A percentile compares a stretch with the other conserved stretches of the same genome.
Evolutionary conservation across 2,113 vertebrate species (phyloP).

Genomic region (Actinemys pallida): DNA sequence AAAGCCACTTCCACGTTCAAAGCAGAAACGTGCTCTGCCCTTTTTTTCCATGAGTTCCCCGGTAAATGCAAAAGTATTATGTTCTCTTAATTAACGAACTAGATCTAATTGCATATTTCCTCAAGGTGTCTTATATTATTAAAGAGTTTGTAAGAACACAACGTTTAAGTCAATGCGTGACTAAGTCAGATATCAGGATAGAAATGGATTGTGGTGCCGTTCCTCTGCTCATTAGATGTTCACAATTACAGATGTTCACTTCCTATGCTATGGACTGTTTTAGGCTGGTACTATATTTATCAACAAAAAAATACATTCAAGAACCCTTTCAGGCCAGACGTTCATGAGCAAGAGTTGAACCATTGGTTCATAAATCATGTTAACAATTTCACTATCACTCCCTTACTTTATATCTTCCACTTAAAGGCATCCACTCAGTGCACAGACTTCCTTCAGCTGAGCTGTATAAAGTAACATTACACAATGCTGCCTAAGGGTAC

Average conservation of each 20-base stretch:
- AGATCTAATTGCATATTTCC: neutral
- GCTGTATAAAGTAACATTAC: constrained; percentile 12
- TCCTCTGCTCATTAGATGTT: neutral
- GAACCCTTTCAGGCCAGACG: constrained; percentile 28
- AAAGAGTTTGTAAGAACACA: neutral
- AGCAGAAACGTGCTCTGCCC: neutral
- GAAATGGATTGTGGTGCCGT: neutral
- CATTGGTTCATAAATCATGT: constrained; percentile 29
- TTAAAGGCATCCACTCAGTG: constrained; percentile 1
- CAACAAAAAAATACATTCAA: constrained; percentile 1
- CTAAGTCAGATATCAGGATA: neutral
- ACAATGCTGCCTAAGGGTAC: neutral
- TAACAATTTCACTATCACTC: constrained; percentile 27
- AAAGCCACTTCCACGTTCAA: neutral
- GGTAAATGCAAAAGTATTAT: neutral
- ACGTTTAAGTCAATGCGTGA: neutral
- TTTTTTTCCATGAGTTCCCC: neutral
- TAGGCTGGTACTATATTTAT: constrained; percentile 2
- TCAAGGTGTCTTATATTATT: neutral
- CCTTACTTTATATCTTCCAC: neutral
- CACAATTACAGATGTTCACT: constrained; percentile 23
- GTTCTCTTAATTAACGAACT: neutral
- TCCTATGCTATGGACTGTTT: constrained; percentile 13
- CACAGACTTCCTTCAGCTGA: neutral
- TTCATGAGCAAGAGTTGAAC: neutral